Base-by-base conservation (phyloP, 2,113 vertebrate species). In the Rhabdornis inornatus region DNA sequence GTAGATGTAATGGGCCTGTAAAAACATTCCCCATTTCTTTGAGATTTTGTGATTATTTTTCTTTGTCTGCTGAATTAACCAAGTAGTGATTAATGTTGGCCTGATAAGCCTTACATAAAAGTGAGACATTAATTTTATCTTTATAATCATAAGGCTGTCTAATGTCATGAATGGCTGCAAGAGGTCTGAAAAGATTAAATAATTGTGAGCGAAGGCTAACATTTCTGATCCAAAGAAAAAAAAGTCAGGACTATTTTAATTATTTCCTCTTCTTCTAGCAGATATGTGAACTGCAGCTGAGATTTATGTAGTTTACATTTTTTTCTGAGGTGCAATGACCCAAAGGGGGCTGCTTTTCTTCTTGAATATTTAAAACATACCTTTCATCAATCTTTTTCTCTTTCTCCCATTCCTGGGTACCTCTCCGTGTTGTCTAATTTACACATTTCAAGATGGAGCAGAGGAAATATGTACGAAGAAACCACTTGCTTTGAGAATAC, bases 1-100 rank as follows among this genome's bases (percentile, higher is more conserved):
- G 17, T 68, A 82, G 53, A 69, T 65, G 61, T 86, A 83, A 87
- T 39, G 31, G 60, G 28, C 57, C 50, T 83, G 21, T 71, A 81
- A 93, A 95, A 97, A 81, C 61, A 79, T 89, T 76, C 53, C 14
- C 60, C 76, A 21, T 47, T 92, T 96, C 56, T 87, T 87, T 94
- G 76, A 94, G 63, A 64, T 28, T 80, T 87, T 21, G 63, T 76
- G 50, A 86, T 59, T 83, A 78, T 84, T 87, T 78, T 75, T 79
- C 84, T 90, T 83, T 86, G 30, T 83, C 90, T 61, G 25, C 56
- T 94, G 84, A 88, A 91, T 92, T 87, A 85, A 74, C 59, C 10
- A 71, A 79, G 76, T 60, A 81, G 81, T 5, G 3, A 90, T 92
- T 90, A 85, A 90, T 80, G 76, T 39, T 85, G 52, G 55, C 37